Evolutionary conservation across 1,140 invertebrate species (phyloP).

Genomic region (Hypothenemus hampei): DNA sequence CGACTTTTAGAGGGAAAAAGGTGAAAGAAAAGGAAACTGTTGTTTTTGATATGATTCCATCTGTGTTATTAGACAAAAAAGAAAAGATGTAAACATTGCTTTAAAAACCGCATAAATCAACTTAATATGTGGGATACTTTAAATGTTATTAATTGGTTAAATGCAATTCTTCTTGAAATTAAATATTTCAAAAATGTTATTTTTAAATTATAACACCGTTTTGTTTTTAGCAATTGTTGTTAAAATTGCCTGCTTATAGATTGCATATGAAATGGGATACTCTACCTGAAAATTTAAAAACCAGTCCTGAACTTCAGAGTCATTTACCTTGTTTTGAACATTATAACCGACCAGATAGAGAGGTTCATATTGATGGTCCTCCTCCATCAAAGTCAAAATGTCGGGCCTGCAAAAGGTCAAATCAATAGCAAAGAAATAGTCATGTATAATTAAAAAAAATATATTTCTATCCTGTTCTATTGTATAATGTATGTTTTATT

Average conservation of each 20-base stretch:
- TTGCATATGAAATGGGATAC: slow-evolving; percentile 5
- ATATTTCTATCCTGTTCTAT: not conserved
- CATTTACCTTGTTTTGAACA: slow-evolving; percentile 21
- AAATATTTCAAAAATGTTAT: no score
- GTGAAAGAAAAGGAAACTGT: no score
- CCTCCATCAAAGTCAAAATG: slow-evolving; percentile 14
- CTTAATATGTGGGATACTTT: no score
- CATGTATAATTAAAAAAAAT: not conserved
- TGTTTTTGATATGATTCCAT: no score
- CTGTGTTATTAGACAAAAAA: no score
- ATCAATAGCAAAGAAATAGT: not conserved
- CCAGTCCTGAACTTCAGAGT: slow-evolving; percentile 8
- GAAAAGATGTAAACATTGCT: no score
- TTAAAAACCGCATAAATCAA: no score
- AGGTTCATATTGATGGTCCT: slow-evolving; percentile 21
- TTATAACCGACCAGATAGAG: slow-evolving; percentile 5
- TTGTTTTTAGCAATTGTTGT: not conserved
- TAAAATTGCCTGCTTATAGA: not conserved
- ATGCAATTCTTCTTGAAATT: no score
- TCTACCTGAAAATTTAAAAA: not conserved
- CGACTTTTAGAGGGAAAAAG: no score
- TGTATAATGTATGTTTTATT: not conserved
- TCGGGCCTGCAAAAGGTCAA: not conserved
- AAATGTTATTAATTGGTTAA: no score
- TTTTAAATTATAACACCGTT: not conserved